Evolutionary conservation across 2,888 invertebrate species (phyloP), one percentile per base, ranked within the genome.

Genomic region (Drosophila bunnanda): DNA sequence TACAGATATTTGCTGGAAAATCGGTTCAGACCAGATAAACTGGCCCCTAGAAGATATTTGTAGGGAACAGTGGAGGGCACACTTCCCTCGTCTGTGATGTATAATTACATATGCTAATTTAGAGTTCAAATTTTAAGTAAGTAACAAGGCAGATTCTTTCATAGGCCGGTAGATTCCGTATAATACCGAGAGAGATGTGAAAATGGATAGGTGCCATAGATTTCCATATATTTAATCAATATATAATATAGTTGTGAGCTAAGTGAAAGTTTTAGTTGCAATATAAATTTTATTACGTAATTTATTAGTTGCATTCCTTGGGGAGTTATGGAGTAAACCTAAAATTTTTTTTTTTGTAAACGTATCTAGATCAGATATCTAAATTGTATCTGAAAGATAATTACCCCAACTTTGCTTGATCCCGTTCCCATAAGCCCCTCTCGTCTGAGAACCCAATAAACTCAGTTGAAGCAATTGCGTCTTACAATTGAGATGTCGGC

Each of bases 1-100:
- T 38, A 52, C 48, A 53, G 61, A 44, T 60, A 44, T 57, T 44
- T 39, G 61, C 62, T 69, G 77, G 75, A 74, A 80, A 77, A 79
- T 80, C 77, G 69, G 81, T 74, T 65, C 34, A 57, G 78, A 78
- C 83, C 70, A 79, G 83, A 88, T 80, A 80, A 78, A 85, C 86
- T 78, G 78, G 84, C 85, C 82, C 73, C 8, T n/a, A 34, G 52
- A 62, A 67, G 56, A 43, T 43, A 13, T 41, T n/a, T 22, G 20
- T 9, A 7, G 39, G n/a, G 17, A 38, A 44, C n/a, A 25, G 25
- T 6, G 9, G 43, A n/a, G 20, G 15, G 15, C n/a, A 20, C 15
- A 30, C 13, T 13, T 17, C 15, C 20, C 28, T 13, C 1, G 4
- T 32, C 12, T 55, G 56, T 22, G 5, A 2, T 36, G 22, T 62